Evolutionary conservation across 2,797 vertebrate species (phyloP).

Genomic region (Anomalospiza imberbis): DNA sequence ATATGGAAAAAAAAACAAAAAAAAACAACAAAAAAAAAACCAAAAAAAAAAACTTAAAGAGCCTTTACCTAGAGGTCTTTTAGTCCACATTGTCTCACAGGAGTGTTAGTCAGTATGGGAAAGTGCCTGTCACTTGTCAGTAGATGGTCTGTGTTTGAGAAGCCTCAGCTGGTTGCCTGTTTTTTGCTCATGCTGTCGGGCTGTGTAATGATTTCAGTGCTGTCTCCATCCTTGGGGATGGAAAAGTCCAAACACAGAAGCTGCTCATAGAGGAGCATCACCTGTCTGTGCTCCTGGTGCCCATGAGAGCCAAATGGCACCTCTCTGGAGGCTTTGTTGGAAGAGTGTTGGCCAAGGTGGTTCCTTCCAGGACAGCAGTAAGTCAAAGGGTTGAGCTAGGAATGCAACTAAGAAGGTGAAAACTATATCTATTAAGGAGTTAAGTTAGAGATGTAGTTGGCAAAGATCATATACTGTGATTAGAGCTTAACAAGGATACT

Average conservation of each 20-base stretch:
- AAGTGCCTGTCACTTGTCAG: fast-evolving
- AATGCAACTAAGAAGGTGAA: no score
- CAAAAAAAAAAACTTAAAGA: not conserved
- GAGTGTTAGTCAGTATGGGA: fast-evolving
- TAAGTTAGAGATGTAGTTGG: no score
- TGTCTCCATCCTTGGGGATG: not conserved
- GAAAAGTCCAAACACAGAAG: not conserved
- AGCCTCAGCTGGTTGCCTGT: not conserved
- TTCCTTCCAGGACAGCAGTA: not conserved
- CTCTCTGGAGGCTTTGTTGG: not conserved
- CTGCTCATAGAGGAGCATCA: not conserved
- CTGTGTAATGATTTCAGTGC: not conserved
- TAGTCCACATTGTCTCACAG: not conserved
- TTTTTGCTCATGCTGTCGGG: fast-evolving
- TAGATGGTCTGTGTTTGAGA: not conserved
- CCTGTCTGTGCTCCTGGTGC: no score
- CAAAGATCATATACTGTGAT: no score
- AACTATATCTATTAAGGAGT: no score
- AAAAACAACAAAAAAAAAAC: not conserved
- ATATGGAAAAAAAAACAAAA: not conserved
- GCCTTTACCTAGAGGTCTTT: not conserved
- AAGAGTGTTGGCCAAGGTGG: fast-evolving
- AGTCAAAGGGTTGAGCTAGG: no score
- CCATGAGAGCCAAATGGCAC: not conserved
- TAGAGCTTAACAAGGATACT: no score